phyloP scores from a whole-genome alignment of 2,888 invertebrate species.

The Sepiola atlantica region DNA sequence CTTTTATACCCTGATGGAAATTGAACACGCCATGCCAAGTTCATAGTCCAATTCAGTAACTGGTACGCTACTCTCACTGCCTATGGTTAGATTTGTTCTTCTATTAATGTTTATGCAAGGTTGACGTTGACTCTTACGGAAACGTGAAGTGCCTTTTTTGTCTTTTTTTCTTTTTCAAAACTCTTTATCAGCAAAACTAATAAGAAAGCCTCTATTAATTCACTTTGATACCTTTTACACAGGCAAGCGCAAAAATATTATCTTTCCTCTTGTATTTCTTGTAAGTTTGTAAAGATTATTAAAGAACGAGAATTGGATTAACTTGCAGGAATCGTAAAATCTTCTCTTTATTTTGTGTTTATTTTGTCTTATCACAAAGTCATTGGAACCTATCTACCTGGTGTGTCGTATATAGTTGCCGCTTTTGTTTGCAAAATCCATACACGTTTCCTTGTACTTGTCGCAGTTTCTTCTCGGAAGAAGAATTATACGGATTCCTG shows the following conservation, averaged over 20 bases:
- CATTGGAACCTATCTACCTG: background rate
- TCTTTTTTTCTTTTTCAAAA: background rate
- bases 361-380: background rate
- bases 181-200: background rate
- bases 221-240: slow-evolving; percentile 2
- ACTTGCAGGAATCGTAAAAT: background rate
- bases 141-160: background rate
- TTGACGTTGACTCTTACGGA: background rate
- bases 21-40: too few species aligned
- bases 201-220: background rate
- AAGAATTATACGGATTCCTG: background rate
- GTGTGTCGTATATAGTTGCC: background rate
- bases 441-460: background rate
- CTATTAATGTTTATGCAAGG: background rate
- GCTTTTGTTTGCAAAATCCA: background rate
- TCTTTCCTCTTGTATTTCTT: background rate
- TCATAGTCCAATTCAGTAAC: too few species aligned
- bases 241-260: background rate
- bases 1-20: too few species aligned
- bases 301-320: background rate
- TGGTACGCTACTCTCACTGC: too few species aligned
- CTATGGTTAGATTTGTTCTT: too few species aligned
- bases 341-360: background rate
- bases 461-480: background rate
- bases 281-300: background rate